A percentile compares a stretch with the other conserved stretches of the same genome.
These are phyloP conservation scores for Idaea biselata DNA, from an alignment of 2,888 invertebrate species.

Conservation along the genomic window DNA sequence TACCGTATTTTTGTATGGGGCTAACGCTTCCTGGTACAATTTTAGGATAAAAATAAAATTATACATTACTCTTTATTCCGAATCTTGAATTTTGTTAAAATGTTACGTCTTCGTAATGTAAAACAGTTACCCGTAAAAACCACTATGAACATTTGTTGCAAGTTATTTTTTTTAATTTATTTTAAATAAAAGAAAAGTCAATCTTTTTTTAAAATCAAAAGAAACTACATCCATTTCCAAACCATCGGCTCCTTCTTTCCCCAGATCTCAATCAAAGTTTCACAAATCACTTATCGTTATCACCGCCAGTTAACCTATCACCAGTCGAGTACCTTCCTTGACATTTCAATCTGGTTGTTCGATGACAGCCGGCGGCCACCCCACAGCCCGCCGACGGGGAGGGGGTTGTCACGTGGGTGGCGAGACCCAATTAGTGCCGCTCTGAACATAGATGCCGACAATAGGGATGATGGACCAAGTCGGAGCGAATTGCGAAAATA, in stretches of 20 bases:
- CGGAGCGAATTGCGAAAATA: neutral
- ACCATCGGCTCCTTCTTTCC: neutral
- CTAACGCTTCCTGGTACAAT: too few species aligned
- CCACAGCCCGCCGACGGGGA: neutral
- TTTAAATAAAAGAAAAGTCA: too few species aligned
- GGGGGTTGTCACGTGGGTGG: neutral
- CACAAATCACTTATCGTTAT: neutral
- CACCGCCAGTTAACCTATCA: neutral
- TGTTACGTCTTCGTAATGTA: too few species aligned
- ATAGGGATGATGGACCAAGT: neutral
- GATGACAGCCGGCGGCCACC: neutral
- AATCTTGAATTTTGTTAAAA: too few species aligned
- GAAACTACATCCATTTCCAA: too few species aligned
- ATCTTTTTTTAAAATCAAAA: too few species aligned
- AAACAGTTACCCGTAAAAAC: too few species aligned
- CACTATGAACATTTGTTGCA: too few species aligned
- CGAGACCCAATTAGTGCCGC: conserved; percentile 1
- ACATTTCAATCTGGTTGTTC: neutral
- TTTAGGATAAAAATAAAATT: too few species aligned
- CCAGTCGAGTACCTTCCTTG: neutral
- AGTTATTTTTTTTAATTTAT: too few species aligned
- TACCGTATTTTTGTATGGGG: too few species aligned
- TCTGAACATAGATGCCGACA: neutral
- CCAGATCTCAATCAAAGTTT: neutral
- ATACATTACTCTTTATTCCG: too few species aligned